These are phyloP conservation scores for Cheumatopsyche charites DNA, from an alignment of 1,140 invertebrate species.

Conservation along the genomic window DNA sequence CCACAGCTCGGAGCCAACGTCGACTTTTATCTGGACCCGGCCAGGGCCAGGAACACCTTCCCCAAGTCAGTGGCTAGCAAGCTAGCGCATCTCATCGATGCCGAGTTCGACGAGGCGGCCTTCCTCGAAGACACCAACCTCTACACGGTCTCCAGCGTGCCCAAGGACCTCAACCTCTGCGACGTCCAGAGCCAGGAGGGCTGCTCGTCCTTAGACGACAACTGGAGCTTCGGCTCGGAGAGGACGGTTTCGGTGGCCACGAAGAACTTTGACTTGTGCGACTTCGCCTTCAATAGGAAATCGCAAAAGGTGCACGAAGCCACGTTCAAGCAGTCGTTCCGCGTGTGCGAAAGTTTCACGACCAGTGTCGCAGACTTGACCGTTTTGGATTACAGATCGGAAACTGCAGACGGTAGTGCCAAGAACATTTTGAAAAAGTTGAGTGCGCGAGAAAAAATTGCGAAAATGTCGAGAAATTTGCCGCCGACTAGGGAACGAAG, in stretches of 20 bases:
- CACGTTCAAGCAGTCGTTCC: slow-evolving; percentile 57
- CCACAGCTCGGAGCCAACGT: slow-evolving; percentile 23
- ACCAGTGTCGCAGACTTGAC: slow-evolving; percentile 60
- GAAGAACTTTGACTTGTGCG: slow-evolving; percentile 62
- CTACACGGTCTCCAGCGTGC: slow-evolving; percentile 53
- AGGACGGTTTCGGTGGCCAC: slow-evolving; percentile 52
- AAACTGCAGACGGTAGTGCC: slow-evolving; percentile 51
- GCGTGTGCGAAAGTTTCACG: slow-evolving; percentile 57
- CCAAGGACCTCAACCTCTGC: slow-evolving; percentile 61
- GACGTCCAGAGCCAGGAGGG: slow-evolving; percentile 45
- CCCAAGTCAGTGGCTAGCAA: slow-evolving; percentile 50
- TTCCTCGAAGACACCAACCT: slow-evolving; percentile 47
- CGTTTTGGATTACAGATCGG: slow-evolving; percentile 54
- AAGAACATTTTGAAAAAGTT: slow-evolving; percentile 42
- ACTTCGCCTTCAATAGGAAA: slow-evolving; percentile 52
- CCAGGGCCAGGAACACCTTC: slow-evolving; percentile 41
- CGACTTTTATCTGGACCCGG: slow-evolving; percentile 43
- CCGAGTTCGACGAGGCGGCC: slow-evolving; percentile 47
- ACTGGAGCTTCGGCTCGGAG: slow-evolving; percentile 41
- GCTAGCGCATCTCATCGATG: slow-evolving; percentile 54
- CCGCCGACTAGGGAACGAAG: slow-evolving; percentile 53
- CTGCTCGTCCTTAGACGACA: slow-evolving; percentile 44
- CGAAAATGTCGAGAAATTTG: slow-evolving; percentile 38
- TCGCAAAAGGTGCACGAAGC: slow-evolving; percentile 50
- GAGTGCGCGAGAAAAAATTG: slow-evolving; percentile 9